Conservation (phyloP, 2,888 invertebrate genomes). For the Nephrotoma flavescens region DNA sequence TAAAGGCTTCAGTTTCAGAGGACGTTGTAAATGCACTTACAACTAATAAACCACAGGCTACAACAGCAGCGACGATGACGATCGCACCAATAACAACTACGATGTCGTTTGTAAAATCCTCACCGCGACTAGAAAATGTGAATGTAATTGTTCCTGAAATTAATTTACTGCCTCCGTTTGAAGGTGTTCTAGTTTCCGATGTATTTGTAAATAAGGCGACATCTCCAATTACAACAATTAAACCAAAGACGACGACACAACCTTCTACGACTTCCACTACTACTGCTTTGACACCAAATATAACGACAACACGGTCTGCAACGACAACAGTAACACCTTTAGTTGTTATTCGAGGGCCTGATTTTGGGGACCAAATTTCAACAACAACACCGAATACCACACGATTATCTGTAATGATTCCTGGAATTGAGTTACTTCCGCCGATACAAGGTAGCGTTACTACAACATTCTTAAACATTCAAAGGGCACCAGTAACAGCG, state of each 20-base stretch:
- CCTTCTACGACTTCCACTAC: not conserved
- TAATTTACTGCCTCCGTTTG: not conserved
- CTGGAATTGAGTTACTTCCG: not conserved
- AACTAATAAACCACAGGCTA: not conserved
- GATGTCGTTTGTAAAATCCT: not conserved
- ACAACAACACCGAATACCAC: not conserved
- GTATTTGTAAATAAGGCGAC: not conserved
- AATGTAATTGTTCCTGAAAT: not conserved
- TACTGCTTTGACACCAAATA: not conserved
- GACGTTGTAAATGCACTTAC: not conserved
- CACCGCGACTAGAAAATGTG: not conserved
- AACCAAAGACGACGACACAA: not conserved
- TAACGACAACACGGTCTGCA: not conserved
- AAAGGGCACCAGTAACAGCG: not conserved
- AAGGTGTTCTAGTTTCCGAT: not conserved
- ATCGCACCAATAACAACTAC: not conserved
- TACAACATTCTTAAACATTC: not conserved
- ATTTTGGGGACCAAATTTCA: not conserved
- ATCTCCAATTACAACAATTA: not conserved
- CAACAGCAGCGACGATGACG: not conserved
- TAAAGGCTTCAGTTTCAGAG: too few relatives aligned
- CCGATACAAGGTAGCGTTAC: not conserved
- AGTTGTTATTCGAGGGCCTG: not conserved
- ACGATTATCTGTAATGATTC: not conserved
- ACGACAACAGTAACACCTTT: not conserved